Base-by-base conservation (phyloP, 2,797 vertebrate species). In the Eulemur coronatus region DNA sequence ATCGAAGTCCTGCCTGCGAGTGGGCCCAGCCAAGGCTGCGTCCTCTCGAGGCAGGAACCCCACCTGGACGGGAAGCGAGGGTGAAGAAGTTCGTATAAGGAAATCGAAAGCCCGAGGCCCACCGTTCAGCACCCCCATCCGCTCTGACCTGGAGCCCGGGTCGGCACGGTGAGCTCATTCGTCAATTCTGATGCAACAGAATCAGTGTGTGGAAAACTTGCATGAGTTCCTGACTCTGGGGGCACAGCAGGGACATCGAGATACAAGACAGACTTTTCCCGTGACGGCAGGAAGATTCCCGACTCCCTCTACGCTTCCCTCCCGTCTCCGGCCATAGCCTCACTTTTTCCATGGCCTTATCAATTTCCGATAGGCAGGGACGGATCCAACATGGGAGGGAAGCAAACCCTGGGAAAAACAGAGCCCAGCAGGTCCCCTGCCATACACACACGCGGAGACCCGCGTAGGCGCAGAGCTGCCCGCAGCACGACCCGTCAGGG, bases 301-400 rank as follows among this genome's bases (percentile, higher is more conserved):
- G 96, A 96, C 88, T 86, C 87, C 95, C 97, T 97, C 82, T 97
- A 95, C 97, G 97, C 96, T 98, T 95, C 94, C 97, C 94, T 97
- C 98, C 95, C 98, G 96, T 35, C 91, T 81, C 79, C 33, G 84
- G 84, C 61, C 89, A 81, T 24, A 98, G 97, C 82, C 98, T 99
- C 99, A 99, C 98, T 98, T 98, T 99, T 99, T 99, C 99, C 99
- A 99, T 91, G 78, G 97, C 94, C 89, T 98, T 99, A 99, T 99
- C 99, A 98, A 73, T 94, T 87, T 96, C 98, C 98, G 99, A 99
- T 99, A 99, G 98, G 97, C 97, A 96, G 63, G 95, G 96, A 95
- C 96, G 93, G 97, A 98, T 97, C 98, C 57, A 85, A 89, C 57
- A 82, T 95, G 97, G 59, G 48, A 92, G 43, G 84, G 89, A 82